Conservation (phyloP, 2,888 invertebrate genomes). For the Meta bourneti region DNA sequence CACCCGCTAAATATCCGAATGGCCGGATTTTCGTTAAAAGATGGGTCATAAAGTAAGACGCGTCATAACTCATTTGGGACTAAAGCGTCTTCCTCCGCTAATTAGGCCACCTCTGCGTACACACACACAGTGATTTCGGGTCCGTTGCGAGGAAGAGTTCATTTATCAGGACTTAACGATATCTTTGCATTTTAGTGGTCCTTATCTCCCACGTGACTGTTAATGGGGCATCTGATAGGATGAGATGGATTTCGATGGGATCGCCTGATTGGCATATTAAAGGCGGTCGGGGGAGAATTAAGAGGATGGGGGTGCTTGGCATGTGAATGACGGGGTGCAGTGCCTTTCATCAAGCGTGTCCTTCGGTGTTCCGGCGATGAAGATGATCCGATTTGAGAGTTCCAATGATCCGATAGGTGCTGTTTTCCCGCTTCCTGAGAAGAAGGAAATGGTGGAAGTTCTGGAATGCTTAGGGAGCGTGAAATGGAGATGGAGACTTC, state of each 20-base stretch:
- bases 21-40: conserved; percentile 6
- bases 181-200: conserved; percentile 23
- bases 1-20: conserved; percentile 21
- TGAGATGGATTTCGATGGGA: conserved; percentile 28
- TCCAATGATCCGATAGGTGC: too few species aligned
- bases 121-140: background rate
- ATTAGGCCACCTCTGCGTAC: conserved; percentile 1
- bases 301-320: background rate
- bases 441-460: background rate
- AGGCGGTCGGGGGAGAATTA: background rate
- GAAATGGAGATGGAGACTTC: background rate
- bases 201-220: conserved; percentile 40
- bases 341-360: background rate
- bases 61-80: conserved; percentile 34
- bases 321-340: background rate
- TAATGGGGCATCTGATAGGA: conserved; percentile 30
- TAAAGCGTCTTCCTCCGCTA: background rate
- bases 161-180: conserved; percentile 49
- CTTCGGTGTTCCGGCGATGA: too few species aligned
- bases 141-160: background rate
- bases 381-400: too few species aligned
- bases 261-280: conserved; percentile 49
- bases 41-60: conserved; percentile 20
- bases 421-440: background rate
- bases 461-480: background rate